Evolutionary conservation across 2,113 vertebrate genomes (phyloP).

Genomic region (Micronisus gabar): DNA sequence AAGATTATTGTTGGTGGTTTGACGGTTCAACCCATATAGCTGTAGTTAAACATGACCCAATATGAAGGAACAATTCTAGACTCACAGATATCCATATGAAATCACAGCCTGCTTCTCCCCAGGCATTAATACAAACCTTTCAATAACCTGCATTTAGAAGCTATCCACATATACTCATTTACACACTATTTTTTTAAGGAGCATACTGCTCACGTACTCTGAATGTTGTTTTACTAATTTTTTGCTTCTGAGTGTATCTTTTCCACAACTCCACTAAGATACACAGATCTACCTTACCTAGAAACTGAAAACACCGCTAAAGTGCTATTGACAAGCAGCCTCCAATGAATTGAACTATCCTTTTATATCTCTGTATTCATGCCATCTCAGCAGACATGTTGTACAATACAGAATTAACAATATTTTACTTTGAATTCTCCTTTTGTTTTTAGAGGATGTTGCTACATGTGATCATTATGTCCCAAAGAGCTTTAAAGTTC

Average conservation of each 20-base stretch:
- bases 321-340: neutral
- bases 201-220: neutral
- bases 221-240: neutral
- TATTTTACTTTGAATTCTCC: neutral
- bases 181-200: neutral
- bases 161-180: neutral
- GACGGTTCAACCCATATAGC: neutral
- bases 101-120: neutral
- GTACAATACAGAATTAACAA: neutral
- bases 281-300: fast-evolving
- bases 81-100: neutral
- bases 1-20: neutral
- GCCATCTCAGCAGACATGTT: neutral
- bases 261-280: neutral
- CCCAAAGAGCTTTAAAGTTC: neutral
- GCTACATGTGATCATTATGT: neutral
- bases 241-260: neutral
- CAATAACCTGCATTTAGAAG: neutral
- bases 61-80: neutral
- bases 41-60: neutral
- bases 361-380: neutral
- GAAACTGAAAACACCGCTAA: neutral
- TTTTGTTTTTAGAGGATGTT: neutral
- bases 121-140: neutral
- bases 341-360: neutral